Conservation (phyloP, 2,113 vertebrate species). For the Ursus arctos region DNA sequence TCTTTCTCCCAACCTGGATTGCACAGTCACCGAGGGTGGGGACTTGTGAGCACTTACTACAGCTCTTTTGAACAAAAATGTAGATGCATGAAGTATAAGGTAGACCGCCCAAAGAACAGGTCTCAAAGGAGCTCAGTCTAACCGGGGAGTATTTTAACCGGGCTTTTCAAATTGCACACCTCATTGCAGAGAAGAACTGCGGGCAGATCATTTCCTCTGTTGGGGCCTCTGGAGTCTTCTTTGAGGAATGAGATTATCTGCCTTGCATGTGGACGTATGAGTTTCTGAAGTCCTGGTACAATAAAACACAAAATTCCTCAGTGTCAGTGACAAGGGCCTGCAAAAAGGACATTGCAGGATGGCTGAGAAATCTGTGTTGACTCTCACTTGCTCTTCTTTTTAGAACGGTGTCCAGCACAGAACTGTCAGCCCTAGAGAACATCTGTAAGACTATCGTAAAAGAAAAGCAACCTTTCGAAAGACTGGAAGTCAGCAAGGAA, state of each 20-base stretch:
- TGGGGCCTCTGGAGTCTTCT: neutral
- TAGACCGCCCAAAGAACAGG: rapidly evolving
- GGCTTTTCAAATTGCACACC: neutral
- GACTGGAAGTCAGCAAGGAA: slow-evolving; percentile 89
- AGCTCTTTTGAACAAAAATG: neutral
- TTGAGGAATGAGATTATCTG: no score
- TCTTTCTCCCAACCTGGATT: neutral
- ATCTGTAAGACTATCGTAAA: slow-evolving; percentile 87
- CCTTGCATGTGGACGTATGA: rapidly evolving
- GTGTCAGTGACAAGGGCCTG: neutral
- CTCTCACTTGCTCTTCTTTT: neutral
- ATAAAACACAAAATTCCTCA: neutral
- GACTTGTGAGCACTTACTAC: neutral
- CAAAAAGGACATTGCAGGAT: rapidly evolving
- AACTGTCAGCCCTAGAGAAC: slow-evolving; percentile 86
- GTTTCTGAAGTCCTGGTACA: neutral
- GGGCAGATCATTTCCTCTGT: neutral
- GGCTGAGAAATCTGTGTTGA: neutral
- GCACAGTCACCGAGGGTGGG: neutral
- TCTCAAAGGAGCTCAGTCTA: neutral
- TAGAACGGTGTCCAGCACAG: slow-evolving; percentile 89
- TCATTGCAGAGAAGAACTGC: neutral
- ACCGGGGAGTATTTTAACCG: neutral
- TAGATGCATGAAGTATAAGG: neutral
- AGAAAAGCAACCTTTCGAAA: slow-evolving; percentile 90